phyloP scores from a whole-genome alignment of 2,113 vertebrate species.

The Scytalopus superciliaris region DNA sequence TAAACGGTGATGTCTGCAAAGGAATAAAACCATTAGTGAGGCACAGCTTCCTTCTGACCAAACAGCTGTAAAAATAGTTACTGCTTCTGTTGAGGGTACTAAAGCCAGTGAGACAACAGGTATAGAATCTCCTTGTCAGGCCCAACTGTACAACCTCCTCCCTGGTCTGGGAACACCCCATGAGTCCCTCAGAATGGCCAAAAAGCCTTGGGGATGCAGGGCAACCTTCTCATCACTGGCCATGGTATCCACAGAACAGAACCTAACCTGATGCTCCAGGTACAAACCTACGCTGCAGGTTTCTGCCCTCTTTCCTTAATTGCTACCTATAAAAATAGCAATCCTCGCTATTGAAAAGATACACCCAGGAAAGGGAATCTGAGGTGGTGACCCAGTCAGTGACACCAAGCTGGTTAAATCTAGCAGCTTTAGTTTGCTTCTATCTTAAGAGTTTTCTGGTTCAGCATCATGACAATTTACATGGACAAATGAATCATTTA shows the following conservation, averaged over 20 bases:
- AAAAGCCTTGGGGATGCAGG: neutral
- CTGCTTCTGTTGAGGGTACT: neutral
- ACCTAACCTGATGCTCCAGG: neutral
- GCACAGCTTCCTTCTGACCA: neutral
- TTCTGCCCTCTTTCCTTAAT: neutral
- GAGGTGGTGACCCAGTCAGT: neutral
- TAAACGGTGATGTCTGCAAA: neutral
- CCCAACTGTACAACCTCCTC: neutral
- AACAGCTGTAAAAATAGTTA: neutral
- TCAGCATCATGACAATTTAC: constrained; percentile 2
- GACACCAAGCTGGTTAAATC: constrained; percentile 7
- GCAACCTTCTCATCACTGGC: neutral
- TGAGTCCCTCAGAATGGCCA: neutral
- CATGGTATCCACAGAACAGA: neutral
- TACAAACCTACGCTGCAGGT: neutral
- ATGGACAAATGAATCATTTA: neutral
- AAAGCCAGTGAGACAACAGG: neutral
- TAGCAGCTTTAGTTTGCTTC: constrained; percentile 38
- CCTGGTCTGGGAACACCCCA: neutral
- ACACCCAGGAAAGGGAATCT: constrained; percentile 30
- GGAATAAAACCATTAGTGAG: neutral
- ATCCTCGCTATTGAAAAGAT: neutral
- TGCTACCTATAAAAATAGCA: constrained; percentile 19
- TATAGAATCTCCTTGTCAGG: neutral
- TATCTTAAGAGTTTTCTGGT: neutral